These are phyloP conservation scores for Phoeniculus purpureus DNA, from an alignment of 2,797 vertebrate genomes.

Conservation along the genomic window DNA sequence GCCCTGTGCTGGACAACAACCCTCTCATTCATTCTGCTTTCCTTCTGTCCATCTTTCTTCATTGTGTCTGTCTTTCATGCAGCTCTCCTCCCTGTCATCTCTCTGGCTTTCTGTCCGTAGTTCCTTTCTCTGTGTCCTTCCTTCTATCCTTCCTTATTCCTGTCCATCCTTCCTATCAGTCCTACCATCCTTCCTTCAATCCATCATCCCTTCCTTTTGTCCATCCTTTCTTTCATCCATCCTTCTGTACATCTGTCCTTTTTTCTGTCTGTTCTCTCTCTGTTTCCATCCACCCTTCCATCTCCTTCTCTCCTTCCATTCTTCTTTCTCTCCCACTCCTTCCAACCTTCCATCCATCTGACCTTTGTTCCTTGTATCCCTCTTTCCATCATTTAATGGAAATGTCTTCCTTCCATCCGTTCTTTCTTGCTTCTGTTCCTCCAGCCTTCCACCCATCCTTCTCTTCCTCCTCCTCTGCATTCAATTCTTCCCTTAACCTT, in stretches of 20 bases:
- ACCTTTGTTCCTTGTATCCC: not conserved
- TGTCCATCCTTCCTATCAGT: not conserved
- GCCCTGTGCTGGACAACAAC: not conserved
- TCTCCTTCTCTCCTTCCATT: not conserved
- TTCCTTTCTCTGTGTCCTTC: not conserved
- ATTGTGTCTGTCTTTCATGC: not conserved
- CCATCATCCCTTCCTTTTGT: not conserved
- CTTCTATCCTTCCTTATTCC: not conserved
- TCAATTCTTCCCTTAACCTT: too few relatives aligned
- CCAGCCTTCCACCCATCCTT: not conserved
- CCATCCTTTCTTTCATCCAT: not conserved
- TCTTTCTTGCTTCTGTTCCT: too few relatives aligned
- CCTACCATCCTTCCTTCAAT: not conserved
- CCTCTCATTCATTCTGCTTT: too few relatives aligned
- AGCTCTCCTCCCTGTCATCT: not conserved
- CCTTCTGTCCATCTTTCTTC: too few relatives aligned
- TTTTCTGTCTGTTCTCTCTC: not conserved
- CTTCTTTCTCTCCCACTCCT: too few relatives aligned
- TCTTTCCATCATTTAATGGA: too few relatives aligned
- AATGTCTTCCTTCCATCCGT: too few relatives aligned
- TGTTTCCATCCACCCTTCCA: not conserved
- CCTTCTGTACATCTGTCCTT: not conserved
- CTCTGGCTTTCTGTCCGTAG: not conserved
- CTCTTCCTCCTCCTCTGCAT: too few relatives aligned
- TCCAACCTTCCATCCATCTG: too few relatives aligned